phyloP scores from a whole-genome alignment of 2,888 invertebrate species.

The Chloromyia formosa region DNA sequence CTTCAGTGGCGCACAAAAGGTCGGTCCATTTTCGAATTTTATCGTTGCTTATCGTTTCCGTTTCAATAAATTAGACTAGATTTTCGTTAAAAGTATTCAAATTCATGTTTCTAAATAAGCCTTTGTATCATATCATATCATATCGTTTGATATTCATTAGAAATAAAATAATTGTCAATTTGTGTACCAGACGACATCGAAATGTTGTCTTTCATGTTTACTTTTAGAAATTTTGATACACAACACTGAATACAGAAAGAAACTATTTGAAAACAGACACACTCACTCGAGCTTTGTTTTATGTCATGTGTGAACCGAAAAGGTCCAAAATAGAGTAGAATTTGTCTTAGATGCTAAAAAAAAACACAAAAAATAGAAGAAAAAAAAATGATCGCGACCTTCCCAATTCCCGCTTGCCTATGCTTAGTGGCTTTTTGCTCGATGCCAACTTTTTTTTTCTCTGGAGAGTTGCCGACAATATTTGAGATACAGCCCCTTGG shows the following conservation, averaged over 20 bases:
- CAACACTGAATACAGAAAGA: not conserved
- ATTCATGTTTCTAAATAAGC: too few species aligned
- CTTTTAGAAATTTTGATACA: too few species aligned
- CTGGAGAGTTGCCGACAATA: too few species aligned
- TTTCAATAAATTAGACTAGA: too few species aligned
- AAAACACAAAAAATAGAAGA: slow-evolving; percentile 9
- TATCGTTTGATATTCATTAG: too few species aligned
- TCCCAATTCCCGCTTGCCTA: slow-evolving; percentile 24
- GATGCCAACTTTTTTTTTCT: not conserved
- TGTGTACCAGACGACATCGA: too few species aligned
- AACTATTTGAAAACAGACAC: slow-evolving; percentile 20
- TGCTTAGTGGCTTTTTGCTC: slow-evolving; percentile 26
- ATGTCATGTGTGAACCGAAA: too few species aligned
- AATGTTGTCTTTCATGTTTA: too few species aligned
- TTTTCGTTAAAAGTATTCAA: too few species aligned
- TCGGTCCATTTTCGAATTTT: slow-evolving; percentile 65
- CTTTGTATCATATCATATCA: too few species aligned
- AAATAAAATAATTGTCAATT: too few species aligned
- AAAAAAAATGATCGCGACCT: slow-evolving; percentile 10
- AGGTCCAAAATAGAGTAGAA: not conserved
- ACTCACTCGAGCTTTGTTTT: not conserved
- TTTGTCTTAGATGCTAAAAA: not conserved
- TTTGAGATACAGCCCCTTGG: too few species aligned
- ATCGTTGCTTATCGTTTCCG: not conserved
- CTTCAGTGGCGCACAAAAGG: slow-evolving; percentile 99